Percentiles rank a stretch among this genome's conserved stretches.
Conservation (phyloP, 2,797 vertebrate species). For the Sarcoramphus papa region DNA sequence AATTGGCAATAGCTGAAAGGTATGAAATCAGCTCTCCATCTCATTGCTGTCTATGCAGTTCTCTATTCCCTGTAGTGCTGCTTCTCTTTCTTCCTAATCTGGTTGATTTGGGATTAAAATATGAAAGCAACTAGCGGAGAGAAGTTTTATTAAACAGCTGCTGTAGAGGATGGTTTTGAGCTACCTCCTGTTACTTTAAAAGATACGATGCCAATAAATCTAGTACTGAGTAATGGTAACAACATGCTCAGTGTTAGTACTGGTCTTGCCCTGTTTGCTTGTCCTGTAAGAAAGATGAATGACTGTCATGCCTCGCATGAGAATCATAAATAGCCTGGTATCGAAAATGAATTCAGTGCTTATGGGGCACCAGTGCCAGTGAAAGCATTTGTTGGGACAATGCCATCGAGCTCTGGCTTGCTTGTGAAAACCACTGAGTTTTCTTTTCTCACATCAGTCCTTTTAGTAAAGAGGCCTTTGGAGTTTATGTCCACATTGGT, state of each 20-base stretch:
- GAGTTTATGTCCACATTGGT: background rate
- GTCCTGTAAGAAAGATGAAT: slow-evolving; percentile 46
- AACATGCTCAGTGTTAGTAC: background rate
- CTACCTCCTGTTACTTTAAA: slow-evolving; percentile 52
- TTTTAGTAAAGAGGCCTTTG: slow-evolving; percentile 33
- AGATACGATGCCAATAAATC: slow-evolving; percentile 50
- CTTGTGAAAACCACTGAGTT: slow-evolving; percentile 7
- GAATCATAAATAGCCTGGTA: slow-evolving; percentile 52
- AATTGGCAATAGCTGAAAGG: background rate
- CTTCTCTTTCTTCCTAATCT: background rate
- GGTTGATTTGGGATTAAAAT: slow-evolving; percentile 58
- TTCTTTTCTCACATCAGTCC: slow-evolving; percentile 14
- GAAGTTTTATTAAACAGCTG: slow-evolving; percentile 37
- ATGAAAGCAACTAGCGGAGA: slow-evolving; percentile 20
- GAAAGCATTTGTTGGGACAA: background rate
- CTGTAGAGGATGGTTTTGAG: slow-evolving; percentile 30
- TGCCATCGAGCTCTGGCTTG: background rate
- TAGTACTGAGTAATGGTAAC: slow-evolving; percentile 15
- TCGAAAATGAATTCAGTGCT: slow-evolving; percentile 30
- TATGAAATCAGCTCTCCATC: slow-evolving; percentile 19
- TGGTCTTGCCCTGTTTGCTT: slow-evolving; percentile 42
- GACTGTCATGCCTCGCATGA: slow-evolving; percentile 16
- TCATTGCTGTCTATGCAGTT: background rate
- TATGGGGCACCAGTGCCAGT: slow-evolving; percentile 35
- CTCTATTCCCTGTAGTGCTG: background rate